Evolutionary conservation across 2,113 vertebrate species (phyloP).

Genomic region (Opisthocomus hoazin): DNA sequence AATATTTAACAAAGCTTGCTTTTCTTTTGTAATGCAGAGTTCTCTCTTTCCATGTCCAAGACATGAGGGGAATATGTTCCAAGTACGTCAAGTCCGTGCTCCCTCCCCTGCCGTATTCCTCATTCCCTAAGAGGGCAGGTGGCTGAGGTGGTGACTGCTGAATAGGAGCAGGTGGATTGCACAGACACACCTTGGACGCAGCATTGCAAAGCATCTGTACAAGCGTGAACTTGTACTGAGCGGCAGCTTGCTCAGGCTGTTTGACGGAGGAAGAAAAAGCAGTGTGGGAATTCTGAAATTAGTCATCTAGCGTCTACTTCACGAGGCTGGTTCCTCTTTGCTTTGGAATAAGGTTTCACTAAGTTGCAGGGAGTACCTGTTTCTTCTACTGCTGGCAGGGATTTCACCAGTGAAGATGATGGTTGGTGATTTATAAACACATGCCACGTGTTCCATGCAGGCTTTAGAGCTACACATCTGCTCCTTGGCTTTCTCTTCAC

Average conservation of each 20-base stretch:
- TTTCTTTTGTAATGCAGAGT: neutral
- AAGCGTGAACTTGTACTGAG: neutral
- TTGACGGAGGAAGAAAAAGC: neutral
- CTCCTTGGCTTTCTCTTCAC: neutral
- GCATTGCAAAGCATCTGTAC: neutral
- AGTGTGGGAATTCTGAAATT: neutral
- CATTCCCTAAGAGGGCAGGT: neutral
- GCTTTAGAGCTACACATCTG: neutral
- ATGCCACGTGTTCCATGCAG: neutral
- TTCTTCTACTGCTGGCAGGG: neutral
- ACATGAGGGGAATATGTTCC: neutral
- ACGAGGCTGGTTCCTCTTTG: neutral
- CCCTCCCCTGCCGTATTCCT: neutral
- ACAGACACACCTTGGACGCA: neutral
- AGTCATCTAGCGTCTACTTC: neutral
- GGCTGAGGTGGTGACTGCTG: neutral
- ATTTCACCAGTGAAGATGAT: neutral
- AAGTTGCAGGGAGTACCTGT: neutral
- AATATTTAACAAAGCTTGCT: neutral
- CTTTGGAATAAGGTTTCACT: neutral
- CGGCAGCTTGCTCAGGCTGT: neutral
- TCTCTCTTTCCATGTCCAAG: neutral
- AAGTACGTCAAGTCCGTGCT: rapidly evolving
- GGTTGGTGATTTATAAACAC: neutral
- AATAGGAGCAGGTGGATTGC: neutral